Evolutionary conservation across 2,113 vertebrate species (phyloP), one percentile per base, ranked within the genome.

Genomic region (Chloroceryle aenea): DNA sequence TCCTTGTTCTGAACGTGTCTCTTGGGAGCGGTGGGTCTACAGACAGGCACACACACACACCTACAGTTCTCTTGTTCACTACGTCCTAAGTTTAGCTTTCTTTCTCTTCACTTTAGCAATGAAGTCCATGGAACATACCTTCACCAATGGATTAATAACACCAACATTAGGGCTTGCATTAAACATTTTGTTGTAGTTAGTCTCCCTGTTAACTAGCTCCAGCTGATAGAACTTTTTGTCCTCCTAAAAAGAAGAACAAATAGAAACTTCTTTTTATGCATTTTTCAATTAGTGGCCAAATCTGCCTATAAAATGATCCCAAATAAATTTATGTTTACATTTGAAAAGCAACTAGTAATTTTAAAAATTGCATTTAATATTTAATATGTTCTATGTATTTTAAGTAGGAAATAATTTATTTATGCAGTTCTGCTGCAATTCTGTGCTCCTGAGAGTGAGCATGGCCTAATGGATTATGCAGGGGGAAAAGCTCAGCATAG

Each of bases 161-260:
- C 99, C 99, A 97, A 99, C 99, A 84, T 99, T 99, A 86, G 99
- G 99, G 95, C 98, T 99, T 97, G 99, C 98, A 97, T 99, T 99
- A 98, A 99, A 99, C 81, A 99, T 98, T 98, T 99, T 99, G 98
- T 99, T 99, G 98, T 99, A 99, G 98, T 99, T 99, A 97, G 99
- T 99, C 98, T 99, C 99, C 96, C 99, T 98, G 98, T 99, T 99
- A 98, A 99, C 99, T 97, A 99, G 98, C 95, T 99, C 99, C 98
- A 99, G 98, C 97, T 99, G 99, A 98, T 99, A 99, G 98, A 99
- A 99, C 98, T 99, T 99, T 98, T 99, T 99, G 97, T 99, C 99
- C 83, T 99, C 99, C 99, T 99, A 98, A 93, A 97, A 97, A 95
- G 94, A 97, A 93, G 88, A 95, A 98, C 97, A 98, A 97, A 98